A percentile compares a stretch with the other conserved stretches of the same genome.
phyloP scores from a whole-genome alignment of 2,888 invertebrate genomes.

The Spilarctia lutea region DNA sequence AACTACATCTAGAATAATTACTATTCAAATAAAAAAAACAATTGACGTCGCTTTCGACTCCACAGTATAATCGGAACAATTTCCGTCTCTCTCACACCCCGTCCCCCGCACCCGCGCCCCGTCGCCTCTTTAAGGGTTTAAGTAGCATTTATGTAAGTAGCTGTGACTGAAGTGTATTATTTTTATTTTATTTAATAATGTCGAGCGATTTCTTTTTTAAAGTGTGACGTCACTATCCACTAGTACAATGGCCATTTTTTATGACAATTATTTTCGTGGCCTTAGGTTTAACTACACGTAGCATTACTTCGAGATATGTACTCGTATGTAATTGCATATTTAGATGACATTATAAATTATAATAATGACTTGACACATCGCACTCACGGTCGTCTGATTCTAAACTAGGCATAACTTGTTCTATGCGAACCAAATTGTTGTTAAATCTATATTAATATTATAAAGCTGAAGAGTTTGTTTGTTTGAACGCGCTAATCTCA shows the following conservation, averaged over 20 bases:
- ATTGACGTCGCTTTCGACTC: slow-evolving; percentile 54
- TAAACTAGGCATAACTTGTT: too few relatives aligned
- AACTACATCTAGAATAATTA: not conserved
- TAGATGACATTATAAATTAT: not conserved
- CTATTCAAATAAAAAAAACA: not conserved
- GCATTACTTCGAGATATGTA: not conserved
- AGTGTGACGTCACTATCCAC: slow-evolving; percentile 17
- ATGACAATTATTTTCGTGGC: not conserved
- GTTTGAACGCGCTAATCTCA: too few relatives aligned
- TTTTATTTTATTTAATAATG: slow-evolving; percentile 40
- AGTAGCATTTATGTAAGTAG: slow-evolving; percentile 64
- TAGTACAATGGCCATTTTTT: not conserved
- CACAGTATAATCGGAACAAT: slow-evolving; percentile 51
- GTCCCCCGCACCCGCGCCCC: slow-evolving; percentile 38
- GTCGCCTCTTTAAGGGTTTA: slow-evolving; percentile 68
- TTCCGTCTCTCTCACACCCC: slow-evolving; percentile 63
- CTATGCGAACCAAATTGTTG: not conserved
- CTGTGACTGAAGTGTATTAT: slow-evolving; percentile 36
- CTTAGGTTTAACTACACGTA: not conserved
- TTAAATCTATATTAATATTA: not conserved
- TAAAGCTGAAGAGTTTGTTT: too few relatives aligned
- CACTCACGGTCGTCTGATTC: not conserved
- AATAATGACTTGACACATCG: too few relatives aligned
- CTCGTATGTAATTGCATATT: not conserved
- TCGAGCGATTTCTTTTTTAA: slow-evolving; percentile 27